Evolutionary conservation across 2,888 invertebrate species (phyloP), one percentile per base, ranked within the genome.

Genomic region (Thymelicus sylvestris): DNA sequence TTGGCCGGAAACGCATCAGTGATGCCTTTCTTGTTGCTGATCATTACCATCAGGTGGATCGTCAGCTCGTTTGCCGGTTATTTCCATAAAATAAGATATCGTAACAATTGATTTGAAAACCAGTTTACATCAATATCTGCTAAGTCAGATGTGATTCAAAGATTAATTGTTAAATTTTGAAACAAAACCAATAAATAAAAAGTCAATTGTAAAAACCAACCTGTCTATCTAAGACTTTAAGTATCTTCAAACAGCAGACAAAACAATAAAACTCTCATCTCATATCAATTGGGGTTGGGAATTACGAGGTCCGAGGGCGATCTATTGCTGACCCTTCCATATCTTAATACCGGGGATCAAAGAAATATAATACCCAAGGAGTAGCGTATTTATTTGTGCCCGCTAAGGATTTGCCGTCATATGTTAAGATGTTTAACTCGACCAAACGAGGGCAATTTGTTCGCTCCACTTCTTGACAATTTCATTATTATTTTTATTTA

Each of bases 361-460:
- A 84, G 86, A 90, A 92, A 91, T 91, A 91, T 91, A 90, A 92
- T 91, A 87, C 83, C 86, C 83, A 82, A 85, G 81, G 78, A 82
- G 83, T 79, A 78, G 81, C 89, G 89, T 88, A 90, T 91, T 92
- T 92, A 93, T 92, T 93, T 92, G 89, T 92, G 92, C 86, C 84
- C 87, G 87, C 85, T 89, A 88, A 90, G 89, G 91, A 89, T 87
- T 87, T 86, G 80, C 85, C 88, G 83, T 85, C 89, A 84, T 86
- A 86, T 86, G 87, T 86, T 92, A 92, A 91, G 91, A 90, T 83
- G 88, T 80, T 82, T 84, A 89, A 91, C 90, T 88, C 86, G 78
- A 78, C 77, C 81, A 87, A 91, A 91, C 81, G 84, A 86, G 79
- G 82, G 84, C 89, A 91, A 91, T 91, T 92, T 91, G 86, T 80